Evolutionary conservation across 2,888 invertebrate species (phyloP).

Genomic region (Diadromus collaris): DNA sequence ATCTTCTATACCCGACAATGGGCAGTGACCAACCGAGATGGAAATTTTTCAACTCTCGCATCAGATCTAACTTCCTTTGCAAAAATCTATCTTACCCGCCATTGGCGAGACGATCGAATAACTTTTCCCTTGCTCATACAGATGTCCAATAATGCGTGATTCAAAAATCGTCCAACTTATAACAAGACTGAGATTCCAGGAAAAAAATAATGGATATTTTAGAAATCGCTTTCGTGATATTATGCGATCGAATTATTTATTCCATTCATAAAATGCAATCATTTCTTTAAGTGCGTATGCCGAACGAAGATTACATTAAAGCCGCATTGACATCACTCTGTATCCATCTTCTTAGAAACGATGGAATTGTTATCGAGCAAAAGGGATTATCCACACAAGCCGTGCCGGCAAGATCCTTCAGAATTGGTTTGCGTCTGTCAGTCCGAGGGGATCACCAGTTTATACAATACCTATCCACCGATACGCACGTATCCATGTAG

Average conservation of each 20-base stretch:
- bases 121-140: not conserved
- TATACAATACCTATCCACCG: not conserved
- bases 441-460: slow-evolving; percentile 3
- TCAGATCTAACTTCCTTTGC: not conserved
- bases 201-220: not conserved
- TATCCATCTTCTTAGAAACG: not conserved
- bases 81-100: not conserved
- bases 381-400: not conserved
- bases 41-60: not conserved
- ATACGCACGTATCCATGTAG: slow-evolving; percentile 2
- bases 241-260: not conserved
- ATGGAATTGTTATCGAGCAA: not conserved
- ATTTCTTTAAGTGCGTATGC: not conserved
- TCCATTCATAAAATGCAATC: not conserved
- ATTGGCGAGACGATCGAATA: not conserved
- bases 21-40: not conserved
- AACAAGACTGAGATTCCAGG: not conserved
- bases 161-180: not conserved
- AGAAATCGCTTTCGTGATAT: not conserved
- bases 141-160: not conserved
- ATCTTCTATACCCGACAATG: not conserved
- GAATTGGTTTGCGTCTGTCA: not conserved
- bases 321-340: not conserved
- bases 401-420: not conserved
- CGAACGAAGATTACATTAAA: not conserved